Evolutionary conservation across 1,140 invertebrate genomes (phyloP).

Genomic region (Asobara japonica): DNA sequence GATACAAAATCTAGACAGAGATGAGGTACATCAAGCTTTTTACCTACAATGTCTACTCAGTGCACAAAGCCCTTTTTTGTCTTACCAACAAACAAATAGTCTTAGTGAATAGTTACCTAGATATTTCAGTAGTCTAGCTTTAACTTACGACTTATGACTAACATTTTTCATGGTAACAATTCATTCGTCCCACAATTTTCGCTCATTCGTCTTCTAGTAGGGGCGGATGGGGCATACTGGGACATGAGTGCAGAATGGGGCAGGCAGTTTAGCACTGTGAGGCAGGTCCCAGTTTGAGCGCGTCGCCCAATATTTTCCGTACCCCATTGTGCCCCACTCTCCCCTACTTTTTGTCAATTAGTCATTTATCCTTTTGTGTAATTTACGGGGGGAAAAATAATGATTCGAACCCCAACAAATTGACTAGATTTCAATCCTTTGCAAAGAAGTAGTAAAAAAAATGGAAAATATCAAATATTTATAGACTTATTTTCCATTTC

Average conservation of each 20-base stretch:
- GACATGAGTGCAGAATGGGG: too few species aligned
- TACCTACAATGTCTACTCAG: not conserved
- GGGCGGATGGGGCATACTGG: too few species aligned
- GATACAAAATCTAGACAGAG: slow-evolving; percentile 11
- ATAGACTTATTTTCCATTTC: too few species aligned
- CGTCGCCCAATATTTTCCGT: too few species aligned
- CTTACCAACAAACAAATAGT: slow-evolving; percentile 7
- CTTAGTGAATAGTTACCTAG: not conserved
- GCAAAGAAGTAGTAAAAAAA: too few species aligned
- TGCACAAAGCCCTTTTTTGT: not conserved
- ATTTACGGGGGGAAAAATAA: not conserved
- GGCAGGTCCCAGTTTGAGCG: too few species aligned
- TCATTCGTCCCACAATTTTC: not conserved
- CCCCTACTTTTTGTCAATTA: not conserved
- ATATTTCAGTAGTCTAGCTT: slow-evolving; percentile 3
- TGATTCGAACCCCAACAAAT: not conserved
- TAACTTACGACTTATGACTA: not conserved
- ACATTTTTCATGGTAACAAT: slow-evolving; percentile 9
- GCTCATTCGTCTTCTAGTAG: not conserved
- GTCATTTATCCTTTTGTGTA: not conserved
- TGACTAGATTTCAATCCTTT: not conserved
- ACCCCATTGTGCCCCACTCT: too few species aligned
- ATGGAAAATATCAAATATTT: too few species aligned
- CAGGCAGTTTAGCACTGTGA: too few species aligned
- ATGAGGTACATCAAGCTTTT: slow-evolving; percentile 11